Evolutionary conservation across 2,888 invertebrate genomes (phyloP), one percentile per base, ranked within the genome.

Genomic region (Melanophora roralis): DNA sequence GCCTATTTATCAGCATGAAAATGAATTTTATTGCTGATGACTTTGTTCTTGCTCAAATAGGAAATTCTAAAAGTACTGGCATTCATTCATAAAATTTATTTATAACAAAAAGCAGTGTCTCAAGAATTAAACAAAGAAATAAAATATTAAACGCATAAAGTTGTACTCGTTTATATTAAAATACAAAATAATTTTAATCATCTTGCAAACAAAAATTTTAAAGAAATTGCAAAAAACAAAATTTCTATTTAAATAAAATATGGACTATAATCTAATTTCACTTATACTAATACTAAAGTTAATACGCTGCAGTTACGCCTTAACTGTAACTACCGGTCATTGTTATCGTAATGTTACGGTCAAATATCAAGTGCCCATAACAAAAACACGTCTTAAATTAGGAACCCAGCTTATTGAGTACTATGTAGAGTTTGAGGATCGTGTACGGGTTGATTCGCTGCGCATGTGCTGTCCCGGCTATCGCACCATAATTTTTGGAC

Each of bases 291-390:
- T 78, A 36, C 21, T 74, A 19, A 68, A 74, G 38, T n/a, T 64
- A 14, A 49, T 64, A 57, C 45, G 53, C 12, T 3, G 49, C 51
- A 49, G 9, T 38, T 21, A 55, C 32, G 74, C 81, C 16, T 73
- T 88, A 81, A 82, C 86, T 81, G 85, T 88, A 14, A 86, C 87
- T 32, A 85, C 84, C 19, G 86, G 85, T 0, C 85, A 86, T 64
- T 88, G 87, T 65, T 85, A 85, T 80, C 87, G 86, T 71, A 88
- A 88, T 68, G 85, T 88, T 32, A 88, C 86, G 12, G 85, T 86
- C 9, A 87, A 87, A 81, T 88, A 88, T 60, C 87, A 87, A 77
- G 86, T 86, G 78, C 87, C 88, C 1, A 82, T 88, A 27, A 84
- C 84, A 0, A 82, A 79, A 51, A 84, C 80, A 0, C 84, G 83